A percentile compares a stretch with the other conserved stretches of the same genome.
These are phyloP conservation scores for Mus spicilegus DNA, from an alignment of 2,113 vertebrate species.

Conservation along the genomic window DNA sequence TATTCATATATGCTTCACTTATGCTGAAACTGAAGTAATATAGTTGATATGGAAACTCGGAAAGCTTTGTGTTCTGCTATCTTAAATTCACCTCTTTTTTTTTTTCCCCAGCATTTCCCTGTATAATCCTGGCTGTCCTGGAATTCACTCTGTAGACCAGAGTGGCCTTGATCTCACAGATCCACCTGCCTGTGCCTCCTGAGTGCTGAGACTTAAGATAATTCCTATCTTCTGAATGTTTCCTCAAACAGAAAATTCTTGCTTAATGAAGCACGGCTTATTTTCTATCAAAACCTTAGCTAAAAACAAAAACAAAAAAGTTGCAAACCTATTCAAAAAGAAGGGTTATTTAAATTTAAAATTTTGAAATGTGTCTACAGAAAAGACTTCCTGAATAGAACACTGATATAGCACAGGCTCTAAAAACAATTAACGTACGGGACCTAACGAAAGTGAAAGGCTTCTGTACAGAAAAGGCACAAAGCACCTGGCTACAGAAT, in stretches of 20 bases:
- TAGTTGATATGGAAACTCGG: background rate
- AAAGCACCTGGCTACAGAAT: background rate
- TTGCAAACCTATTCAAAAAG: background rate
- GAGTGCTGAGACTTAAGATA: background rate
- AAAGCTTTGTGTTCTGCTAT: background rate
- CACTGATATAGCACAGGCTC: background rate
- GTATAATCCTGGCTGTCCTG: background rate
- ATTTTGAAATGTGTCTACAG: background rate
- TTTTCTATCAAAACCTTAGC: background rate
- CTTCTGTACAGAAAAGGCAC: background rate
- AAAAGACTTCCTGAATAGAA: background rate
- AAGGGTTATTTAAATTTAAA: background rate
- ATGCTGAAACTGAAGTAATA: background rate
- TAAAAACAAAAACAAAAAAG: background rate
- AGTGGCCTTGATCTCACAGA: background rate
- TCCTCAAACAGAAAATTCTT: background rate
- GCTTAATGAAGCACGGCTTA: background rate
- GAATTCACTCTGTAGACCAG: background rate
- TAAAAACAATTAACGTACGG: background rate
- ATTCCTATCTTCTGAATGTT: background rate
- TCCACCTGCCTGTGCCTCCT: background rate
- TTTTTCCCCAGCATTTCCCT: background rate
- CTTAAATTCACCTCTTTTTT: background rate
- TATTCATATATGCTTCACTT: background rate
- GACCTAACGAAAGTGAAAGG: background rate